Evolutionary conservation across 2,797 vertebrate species (phyloP), one percentile per base, ranked within the genome.

Genomic region (Chaenodraco wilsoni): DNA sequence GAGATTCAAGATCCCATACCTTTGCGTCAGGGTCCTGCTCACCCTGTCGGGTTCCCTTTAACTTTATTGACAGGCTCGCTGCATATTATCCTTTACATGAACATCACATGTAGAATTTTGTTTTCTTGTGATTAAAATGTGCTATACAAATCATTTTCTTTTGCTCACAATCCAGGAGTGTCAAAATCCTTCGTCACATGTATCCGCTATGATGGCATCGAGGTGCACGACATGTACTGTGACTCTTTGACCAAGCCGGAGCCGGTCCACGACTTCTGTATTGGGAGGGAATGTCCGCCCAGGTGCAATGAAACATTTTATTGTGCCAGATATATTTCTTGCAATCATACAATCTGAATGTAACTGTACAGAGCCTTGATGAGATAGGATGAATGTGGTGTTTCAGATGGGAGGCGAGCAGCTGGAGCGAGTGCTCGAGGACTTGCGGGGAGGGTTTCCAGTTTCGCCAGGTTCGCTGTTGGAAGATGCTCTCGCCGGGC

Each of bases 401-500:
- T 69, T 70, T 41, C 91, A 99, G 98, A 84, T 99, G 97, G 97
- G 98, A 99, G 93, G 96, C 97, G 0, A 99, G 98, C 91, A 98
- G 97, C 92, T 99, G 98, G 98, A 99, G 97, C 0, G 98, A 98
- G 88, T 99, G 98, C 57, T 99, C 98, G 0, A 93, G 96, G 33
- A 99, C 98, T 1, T 99, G 98, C 0, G 98, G 98, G 0, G 98
- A 99, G 79, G 98, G 98, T 0, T 96, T 95, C 87, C 98, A 99
- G 93, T 97, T 97, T 69, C 96, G 98, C 4, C 96, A 96, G 3
- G 97, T 98, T 17, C 96, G 97, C 83, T 99, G 98, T 82, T 99
- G 98, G 98, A 99, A 99, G 94, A 99, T 99, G 97, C 93, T 99
- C 52, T 98, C 98, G 0, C 97, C 97, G 0, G 98, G 98, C 0